Evolutionary conservation across 1,140 invertebrate species (phyloP).

Genomic region (Trissolcus basalis): DNA sequence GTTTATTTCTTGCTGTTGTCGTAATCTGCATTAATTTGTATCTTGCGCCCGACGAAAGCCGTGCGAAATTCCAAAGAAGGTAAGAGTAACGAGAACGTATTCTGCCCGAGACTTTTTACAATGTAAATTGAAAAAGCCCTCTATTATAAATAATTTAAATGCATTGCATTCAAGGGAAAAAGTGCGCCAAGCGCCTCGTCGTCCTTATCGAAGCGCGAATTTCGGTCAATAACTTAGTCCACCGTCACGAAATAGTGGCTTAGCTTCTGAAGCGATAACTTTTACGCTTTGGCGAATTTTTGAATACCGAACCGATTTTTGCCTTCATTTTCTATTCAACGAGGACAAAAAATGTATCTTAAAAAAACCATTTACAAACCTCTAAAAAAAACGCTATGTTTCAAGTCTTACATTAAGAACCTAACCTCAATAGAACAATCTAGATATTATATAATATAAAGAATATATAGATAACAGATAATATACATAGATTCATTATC

Average conservation of each 20-base stretch:
- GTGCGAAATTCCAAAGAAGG: conserved; percentile 34
- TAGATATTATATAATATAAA: too few species aligned
- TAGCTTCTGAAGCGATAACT: conserved; percentile 13
- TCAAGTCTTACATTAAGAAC: too few species aligned
- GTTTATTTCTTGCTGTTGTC: conserved; percentile 40
- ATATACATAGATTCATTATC: too few species aligned
- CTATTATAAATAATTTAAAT: conserved; percentile 70
- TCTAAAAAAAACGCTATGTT: too few species aligned
- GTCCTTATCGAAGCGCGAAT: conserved; percentile 17
- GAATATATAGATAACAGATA: too few species aligned
- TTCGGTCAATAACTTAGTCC: conserved; percentile 15
- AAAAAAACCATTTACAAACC: too few species aligned
- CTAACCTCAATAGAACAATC: too few species aligned
- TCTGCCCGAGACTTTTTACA: conserved; percentile 47
- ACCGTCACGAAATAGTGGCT: background rate
- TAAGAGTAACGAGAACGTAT: conserved; percentile 22
- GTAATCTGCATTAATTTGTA: conserved; percentile 55
- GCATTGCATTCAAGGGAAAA: conserved; percentile 61
- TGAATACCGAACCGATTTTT: background rate
- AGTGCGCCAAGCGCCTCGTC: background rate
- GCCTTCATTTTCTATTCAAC: too few species aligned
- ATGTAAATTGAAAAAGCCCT: conserved; percentile 66
- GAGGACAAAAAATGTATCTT: too few species aligned
- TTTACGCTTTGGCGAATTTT: conserved; percentile 1
- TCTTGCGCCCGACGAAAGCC: conserved; percentile 29